A percentile compares a stretch with the other conserved stretches of the same genome.
Conservation (phyloP, 2,888 invertebrate genomes). For the Microctonus brassicae region DNA sequence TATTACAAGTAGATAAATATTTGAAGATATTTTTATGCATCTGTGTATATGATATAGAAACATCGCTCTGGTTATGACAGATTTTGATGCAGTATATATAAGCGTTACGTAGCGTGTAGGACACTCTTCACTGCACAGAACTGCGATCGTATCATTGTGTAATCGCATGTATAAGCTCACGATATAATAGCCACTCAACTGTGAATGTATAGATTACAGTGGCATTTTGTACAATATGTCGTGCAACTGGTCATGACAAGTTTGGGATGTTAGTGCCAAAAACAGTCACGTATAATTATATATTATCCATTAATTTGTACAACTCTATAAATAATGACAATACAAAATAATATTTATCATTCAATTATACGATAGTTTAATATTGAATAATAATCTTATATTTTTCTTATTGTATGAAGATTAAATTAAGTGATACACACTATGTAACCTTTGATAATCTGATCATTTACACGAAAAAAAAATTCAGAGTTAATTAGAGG, state of each 20-base stretch:
- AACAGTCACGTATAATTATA: slow-evolving; percentile 10
- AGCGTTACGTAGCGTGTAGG: slow-evolving; percentile 3
- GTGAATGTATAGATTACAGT: slow-evolving; percentile 2
- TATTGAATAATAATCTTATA: no score
- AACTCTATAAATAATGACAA: no score
- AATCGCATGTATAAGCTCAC: slow-evolving; percentile 19
- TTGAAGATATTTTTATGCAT: slow-evolving; percentile 19
- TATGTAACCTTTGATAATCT: no score
- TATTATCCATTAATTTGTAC: no score
- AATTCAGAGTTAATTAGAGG: no score
- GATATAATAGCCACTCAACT: slow-evolving; percentile 13
- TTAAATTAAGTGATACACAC: no score
- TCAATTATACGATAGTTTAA: no score
- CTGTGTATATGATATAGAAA: slow-evolving; percentile 26
- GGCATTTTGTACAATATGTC: slow-evolving; percentile 16
- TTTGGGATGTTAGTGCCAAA: slow-evolving; percentile 11
- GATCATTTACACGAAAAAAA: no score
- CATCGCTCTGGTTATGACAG: slow-evolving; percentile 20
- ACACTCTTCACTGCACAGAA: slow-evolving; percentile 13
- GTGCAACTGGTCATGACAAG: slow-evolving; percentile 15
- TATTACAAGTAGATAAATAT: background rate
- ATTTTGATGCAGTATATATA: slow-evolving; percentile 23
- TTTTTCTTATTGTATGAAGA: no score
- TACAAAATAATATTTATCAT: no score
- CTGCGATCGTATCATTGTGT: slow-evolving; percentile 23